A percentile compares a stretch with the other conserved stretches of the same genome.
Conservation (phyloP, 2,888 invertebrate species). For the Microctonus hyperodae region DNA sequence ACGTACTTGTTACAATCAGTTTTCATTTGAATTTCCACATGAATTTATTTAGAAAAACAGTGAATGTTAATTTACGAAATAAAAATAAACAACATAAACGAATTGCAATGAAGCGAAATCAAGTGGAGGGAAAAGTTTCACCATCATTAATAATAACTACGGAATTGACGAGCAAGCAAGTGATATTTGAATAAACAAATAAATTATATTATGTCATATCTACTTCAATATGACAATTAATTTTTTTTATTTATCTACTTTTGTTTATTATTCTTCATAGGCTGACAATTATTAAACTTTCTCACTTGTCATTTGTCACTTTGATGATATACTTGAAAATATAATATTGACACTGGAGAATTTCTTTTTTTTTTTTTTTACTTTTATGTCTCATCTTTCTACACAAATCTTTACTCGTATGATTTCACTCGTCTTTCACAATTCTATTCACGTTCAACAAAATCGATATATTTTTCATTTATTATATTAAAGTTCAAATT, state of each 20-base stretch:
- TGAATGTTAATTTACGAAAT: background rate
- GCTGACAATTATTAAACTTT: constrained; percentile 12
- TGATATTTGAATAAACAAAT: constrained; percentile 1
- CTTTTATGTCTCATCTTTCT: too few species aligned
- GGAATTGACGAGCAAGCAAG: constrained; percentile 22
- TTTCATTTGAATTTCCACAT: background rate
- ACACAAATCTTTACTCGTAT: background rate
- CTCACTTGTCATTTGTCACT: background rate
- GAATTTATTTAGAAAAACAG: background rate
- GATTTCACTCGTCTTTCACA: background rate
- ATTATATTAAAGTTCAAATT: too few species aligned
- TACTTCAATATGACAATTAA: background rate
- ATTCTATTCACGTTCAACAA: background rate
- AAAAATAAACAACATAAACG: background rate
- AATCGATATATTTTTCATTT: background rate
- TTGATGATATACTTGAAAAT: background rate
- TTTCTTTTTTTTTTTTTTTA: background rate
- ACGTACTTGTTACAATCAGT: background rate
- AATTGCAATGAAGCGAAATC: background rate
- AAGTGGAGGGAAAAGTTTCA: background rate
- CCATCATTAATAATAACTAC: constrained; percentile 2
- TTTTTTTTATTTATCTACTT: constrained; percentile 1
- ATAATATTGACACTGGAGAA: background rate
- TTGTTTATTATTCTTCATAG: background rate
- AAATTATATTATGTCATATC: too few species aligned